Evolutionary conservation across 2,797 vertebrate genomes (phyloP), one percentile per base, ranked within the genome.

Genomic region (Semaprochilodus insignis): DNA sequence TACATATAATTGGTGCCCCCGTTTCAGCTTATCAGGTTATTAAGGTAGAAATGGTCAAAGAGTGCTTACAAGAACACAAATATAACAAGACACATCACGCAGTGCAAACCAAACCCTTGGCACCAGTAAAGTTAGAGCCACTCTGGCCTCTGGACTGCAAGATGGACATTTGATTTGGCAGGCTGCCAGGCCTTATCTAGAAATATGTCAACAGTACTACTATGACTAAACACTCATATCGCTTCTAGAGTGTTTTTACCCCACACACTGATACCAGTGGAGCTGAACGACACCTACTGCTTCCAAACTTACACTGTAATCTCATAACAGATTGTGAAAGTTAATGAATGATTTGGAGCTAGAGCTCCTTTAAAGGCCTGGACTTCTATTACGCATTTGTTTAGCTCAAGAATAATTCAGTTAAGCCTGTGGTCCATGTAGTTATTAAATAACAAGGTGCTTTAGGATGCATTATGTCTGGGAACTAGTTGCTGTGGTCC

Each of bases 111-210:
- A 27, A 72, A 51, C 6, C 1, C 15, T 23, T 25, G 6, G 23
- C 70, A 52, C 44, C 48, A 6, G 44, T 51, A 40, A 3, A 40
- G 67, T 25, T 59, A 11, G 21, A 48, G 25, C 23, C 13, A 14
- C 17, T 19, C 69, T 34, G 67, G 40, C 60, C 67, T 73, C 4
- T 60, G 17, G 36, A 51, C 25, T 2, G 3, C 21, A 57, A 13
- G 52, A 74, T 6, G 51, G 25, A 74, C 51, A 25, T 80, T 73
- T 73, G 55, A 31, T 15, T 52, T 73, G 40, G 21, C 40, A 15
- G 11, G 25, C 21, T 52, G 44, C 31, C 52, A 63, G 31, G 13
- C 5, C 2, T 44, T 48, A 44, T 48, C 54, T 59, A 21, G 21
- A n/a, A 57, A 13, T 25, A 25, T 74, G 72, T 74, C 19, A 74